These are phyloP conservation scores for Zaprionus vittiger DNA, from an alignment of 1,140 invertebrate species.

Conservation along the genomic window DNA sequence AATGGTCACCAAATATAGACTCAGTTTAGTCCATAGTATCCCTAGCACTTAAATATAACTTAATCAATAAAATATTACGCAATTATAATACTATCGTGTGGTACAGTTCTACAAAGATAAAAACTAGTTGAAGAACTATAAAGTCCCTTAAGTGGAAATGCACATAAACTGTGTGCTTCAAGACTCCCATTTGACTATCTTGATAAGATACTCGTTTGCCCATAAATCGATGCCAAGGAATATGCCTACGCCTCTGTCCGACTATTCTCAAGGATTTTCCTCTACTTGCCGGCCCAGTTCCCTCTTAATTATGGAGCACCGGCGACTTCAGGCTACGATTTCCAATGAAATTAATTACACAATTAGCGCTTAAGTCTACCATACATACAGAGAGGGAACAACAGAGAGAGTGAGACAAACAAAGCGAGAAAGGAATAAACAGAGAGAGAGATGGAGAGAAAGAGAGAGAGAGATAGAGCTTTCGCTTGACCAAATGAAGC, in stretches of 20 bases:
- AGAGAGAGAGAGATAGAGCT: background rate
- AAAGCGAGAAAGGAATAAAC: background rate
- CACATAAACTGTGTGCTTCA: background rate
- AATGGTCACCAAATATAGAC: no score
- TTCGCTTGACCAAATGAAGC: background rate
- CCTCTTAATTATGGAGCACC: slow-evolving; percentile 28
- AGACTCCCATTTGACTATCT: background rate
- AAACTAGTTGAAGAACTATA: background rate
- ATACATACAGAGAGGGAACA: background rate
- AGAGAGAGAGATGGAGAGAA: background rate
- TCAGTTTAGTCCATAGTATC: no score
- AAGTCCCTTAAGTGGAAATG: background rate
- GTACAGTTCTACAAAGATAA: no score
- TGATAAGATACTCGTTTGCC: background rate
- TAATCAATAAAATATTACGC: no score
- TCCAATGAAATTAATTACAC: slow-evolving; percentile 57
- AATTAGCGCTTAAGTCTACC: slow-evolving; percentile 36
- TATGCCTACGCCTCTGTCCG: slow-evolving; percentile 17
- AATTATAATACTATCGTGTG: no score
- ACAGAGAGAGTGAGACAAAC: background rate
- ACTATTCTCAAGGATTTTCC: background rate
- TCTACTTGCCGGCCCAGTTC: background rate
- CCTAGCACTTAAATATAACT: no score
- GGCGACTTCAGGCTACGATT: slow-evolving; percentile 27
- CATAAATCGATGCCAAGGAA: slow-evolving; percentile 61